phyloP scores from a whole-genome alignment of 1,140 invertebrate species.

The Kradibia gibbosae region DNA sequence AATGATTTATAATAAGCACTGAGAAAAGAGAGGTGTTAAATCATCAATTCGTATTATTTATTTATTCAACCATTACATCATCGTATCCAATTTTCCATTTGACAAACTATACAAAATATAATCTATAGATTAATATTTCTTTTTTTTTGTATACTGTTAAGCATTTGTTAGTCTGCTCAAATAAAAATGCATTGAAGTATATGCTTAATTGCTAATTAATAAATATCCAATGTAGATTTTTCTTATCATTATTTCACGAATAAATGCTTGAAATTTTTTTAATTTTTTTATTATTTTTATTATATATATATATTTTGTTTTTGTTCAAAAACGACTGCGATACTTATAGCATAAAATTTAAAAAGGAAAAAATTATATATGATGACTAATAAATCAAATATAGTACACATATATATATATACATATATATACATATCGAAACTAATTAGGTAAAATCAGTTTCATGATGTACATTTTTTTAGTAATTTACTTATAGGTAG shows the following conservation, averaged over 20 bases:
- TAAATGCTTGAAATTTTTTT: background rate
- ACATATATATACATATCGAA: too few species aligned
- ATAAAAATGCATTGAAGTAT: background rate
- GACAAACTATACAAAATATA: background rate
- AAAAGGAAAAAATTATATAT: slow-evolving; percentile 36
- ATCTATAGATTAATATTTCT: background rate
- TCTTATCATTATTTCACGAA: slow-evolving; percentile 19
- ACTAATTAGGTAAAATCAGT: too few species aligned
- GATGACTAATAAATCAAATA: background rate
- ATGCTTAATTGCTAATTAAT: too few species aligned
- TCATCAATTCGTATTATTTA: slow-evolving; percentile 27
- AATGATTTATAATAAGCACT: slow-evolving; percentile 11
- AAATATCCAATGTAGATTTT: too few species aligned
- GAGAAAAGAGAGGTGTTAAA: background rate
- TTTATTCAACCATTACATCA: slow-evolving; percentile 29
- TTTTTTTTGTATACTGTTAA: slow-evolving; percentile 1
- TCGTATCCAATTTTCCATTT: background rate
- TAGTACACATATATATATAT: too few species aligned
- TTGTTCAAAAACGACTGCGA: background rate
- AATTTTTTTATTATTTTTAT: background rate
- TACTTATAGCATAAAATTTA: background rate
- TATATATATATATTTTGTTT: background rate
- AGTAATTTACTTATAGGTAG: background rate
- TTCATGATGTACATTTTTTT: background rate
- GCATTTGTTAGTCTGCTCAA: background rate